Conservation (phyloP, 2,113 vertebrate genomes). For the Riparia riparia region DNA sequence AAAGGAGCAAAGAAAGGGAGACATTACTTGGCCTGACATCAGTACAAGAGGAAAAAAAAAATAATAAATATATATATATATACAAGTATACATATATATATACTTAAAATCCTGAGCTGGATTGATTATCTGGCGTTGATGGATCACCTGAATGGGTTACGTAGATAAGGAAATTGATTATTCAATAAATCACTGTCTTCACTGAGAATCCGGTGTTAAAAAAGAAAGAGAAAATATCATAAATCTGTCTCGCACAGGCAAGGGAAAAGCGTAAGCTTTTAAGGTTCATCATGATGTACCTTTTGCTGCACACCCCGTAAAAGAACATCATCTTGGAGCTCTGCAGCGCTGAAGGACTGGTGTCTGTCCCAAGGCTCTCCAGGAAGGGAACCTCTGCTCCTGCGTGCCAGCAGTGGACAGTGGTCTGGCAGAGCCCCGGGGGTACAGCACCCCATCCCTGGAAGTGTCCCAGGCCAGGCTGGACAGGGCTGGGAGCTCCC, state of each 20-base stretch:
- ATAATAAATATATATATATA: background rate
- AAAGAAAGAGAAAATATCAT: constrained; percentile 75
- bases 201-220: constrained; percentile 63
- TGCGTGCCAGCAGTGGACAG: rapidly evolving
- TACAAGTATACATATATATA: background rate
- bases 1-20: constrained; percentile 33
- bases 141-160: constrained; percentile 86
- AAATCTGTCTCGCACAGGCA: constrained; percentile 55
- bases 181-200: constrained; percentile 85
- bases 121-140: constrained; percentile 87
- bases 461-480: background rate
- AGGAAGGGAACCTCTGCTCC: background rate
- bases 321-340: background rate
- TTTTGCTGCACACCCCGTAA: background rate
- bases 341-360: background rate
- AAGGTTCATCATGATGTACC: constrained; percentile 23
- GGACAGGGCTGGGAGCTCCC: background rate
- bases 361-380: background rate
- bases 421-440: background rate
- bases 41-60: constrained; percentile 55
- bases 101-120: constrained; percentile 74
- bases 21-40: constrained; percentile 31
- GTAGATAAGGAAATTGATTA: constrained; percentile 92
- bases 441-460: background rate
- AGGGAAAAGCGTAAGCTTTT: constrained; percentile 7